Percentiles rank a stretch among this genome's conserved stretches.
Evolutionary conservation across 2,113 vertebrate species (phyloP).

Genomic region (Poecilia latipinna): DNA sequence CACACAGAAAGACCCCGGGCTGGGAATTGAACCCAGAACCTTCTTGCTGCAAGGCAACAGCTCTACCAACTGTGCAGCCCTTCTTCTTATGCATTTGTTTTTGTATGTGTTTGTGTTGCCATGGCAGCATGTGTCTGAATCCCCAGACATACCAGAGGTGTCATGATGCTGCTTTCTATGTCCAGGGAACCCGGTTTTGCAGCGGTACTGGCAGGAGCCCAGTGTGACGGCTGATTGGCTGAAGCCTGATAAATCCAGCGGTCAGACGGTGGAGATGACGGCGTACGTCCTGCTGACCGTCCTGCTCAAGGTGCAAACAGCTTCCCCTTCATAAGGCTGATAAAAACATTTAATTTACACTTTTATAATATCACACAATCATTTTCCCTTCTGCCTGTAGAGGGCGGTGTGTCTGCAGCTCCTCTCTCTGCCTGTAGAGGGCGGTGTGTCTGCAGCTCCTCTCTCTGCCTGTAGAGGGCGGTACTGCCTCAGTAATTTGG

Average conservation of each 20-base stretch:
- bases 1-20: no score
- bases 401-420: no score
- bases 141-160: no score
- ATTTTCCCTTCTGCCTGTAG: no score
- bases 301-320: slow-evolving; percentile 69
- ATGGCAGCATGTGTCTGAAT: no score
- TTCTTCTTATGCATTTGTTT: no score
- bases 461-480: neutral
- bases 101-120: no score
- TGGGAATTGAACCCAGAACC: no score
- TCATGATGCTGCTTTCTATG: slow-evolving; percentile 4
- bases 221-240: slow-evolving; percentile 45
- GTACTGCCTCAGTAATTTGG: neutral
- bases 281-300: slow-evolving; percentile 85
- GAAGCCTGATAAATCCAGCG: slow-evolving; percentile 73
- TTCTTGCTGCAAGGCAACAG: no score
- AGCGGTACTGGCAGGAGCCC: slow-evolving; percentile 88
- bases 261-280: slow-evolving; percentile 88
- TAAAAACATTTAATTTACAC: neutral
- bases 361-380: neutral
- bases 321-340: neutral
- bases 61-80: no score
- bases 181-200: slow-evolving; percentile 79
- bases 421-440: no score
- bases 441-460: neutral